phyloP scores from a whole-genome alignment of 2,797 vertebrate species.

The Falco naumanni region DNA sequence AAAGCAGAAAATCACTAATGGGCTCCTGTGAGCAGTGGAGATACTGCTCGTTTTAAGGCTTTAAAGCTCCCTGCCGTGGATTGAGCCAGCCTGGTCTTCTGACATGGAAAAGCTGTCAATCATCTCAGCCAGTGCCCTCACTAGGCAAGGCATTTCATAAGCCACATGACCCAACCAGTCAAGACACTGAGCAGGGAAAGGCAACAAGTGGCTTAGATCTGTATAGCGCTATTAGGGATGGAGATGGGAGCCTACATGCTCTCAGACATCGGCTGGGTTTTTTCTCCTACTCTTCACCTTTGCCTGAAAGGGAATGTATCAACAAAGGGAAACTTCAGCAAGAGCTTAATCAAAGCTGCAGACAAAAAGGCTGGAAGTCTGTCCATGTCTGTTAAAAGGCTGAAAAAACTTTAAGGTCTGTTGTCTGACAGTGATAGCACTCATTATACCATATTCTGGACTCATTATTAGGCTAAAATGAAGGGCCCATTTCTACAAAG shows the following conservation, averaged over 20 bases:
- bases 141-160: background rate
- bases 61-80: conserved; percentile 6
- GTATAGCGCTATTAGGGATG: background rate
- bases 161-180: background rate
- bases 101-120: background rate
- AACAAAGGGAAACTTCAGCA: conserved; percentile 13
- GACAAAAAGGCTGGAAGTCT: background rate
- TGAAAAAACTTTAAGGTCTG: background rate
- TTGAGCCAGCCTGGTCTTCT: background rate
- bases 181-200: background rate
- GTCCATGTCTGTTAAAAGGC: background rate
- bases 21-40: conserved; percentile 19
- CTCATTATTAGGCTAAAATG: background rate
- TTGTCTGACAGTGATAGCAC: background rate
- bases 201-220: conserved; percentile 13
- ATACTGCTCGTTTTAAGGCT: background rate
- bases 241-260: background rate
- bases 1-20: conserved; percentile 39
- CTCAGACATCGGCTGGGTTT: background rate
- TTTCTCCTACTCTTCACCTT: background rate
- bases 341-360: conserved; percentile 31
- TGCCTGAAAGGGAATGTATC: background rate
- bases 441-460: background rate
- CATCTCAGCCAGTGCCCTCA: background rate
- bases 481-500: background rate